A percentile compares a stretch with the other conserved stretches of the same genome.
phyloP scores from a whole-genome alignment of 2,113 vertebrate species.

The Brachionichthys hirsutus region DNA sequence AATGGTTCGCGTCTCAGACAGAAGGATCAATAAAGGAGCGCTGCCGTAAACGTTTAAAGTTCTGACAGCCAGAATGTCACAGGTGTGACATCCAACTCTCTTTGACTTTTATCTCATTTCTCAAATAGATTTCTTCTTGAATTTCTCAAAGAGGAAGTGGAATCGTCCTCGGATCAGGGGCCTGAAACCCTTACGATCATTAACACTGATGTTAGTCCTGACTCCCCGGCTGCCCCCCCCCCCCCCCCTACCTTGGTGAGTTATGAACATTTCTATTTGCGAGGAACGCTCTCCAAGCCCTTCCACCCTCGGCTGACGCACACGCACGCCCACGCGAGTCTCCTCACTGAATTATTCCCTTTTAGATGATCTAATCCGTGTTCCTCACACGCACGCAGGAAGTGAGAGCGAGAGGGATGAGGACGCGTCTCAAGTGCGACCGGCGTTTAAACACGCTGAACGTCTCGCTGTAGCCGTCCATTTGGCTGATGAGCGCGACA shows the following conservation, averaged over 20 bases:
- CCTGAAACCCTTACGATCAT: slow-evolving; percentile 3
- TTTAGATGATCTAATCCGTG: slow-evolving; percentile 67
- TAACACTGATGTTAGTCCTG: slow-evolving; percentile 4
- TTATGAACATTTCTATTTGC: slow-evolving; percentile 76
- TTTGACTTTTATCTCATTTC: no score
- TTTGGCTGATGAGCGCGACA: slow-evolving; percentile 2
- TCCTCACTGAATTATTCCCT: slow-evolving; percentile 69
- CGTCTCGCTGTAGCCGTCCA: background rate
- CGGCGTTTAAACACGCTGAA: slow-evolving; percentile 8
- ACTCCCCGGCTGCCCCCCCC: background rate
- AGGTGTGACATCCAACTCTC: no score
- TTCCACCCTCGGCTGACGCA: slow-evolving; percentile 60
- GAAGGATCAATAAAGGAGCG: slow-evolving; percentile 6
- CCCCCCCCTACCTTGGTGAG: slow-evolving; percentile 50
- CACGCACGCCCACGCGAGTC: slow-evolving; percentile 53
- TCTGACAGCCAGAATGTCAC: no score
- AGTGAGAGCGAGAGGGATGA: background rate
- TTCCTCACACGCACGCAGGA: slow-evolving; percentile 42
- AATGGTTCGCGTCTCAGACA: slow-evolving; percentile 5
- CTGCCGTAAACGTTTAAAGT: background rate
- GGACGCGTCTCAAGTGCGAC: slow-evolving; percentile 7
- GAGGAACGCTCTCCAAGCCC: slow-evolving; percentile 61
- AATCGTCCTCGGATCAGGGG: no score
- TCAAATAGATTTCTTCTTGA: no score
- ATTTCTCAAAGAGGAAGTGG: no score